phyloP scores from a whole-genome alignment of 2,113 vertebrate genomes.

The Rhea pennata region DNA sequence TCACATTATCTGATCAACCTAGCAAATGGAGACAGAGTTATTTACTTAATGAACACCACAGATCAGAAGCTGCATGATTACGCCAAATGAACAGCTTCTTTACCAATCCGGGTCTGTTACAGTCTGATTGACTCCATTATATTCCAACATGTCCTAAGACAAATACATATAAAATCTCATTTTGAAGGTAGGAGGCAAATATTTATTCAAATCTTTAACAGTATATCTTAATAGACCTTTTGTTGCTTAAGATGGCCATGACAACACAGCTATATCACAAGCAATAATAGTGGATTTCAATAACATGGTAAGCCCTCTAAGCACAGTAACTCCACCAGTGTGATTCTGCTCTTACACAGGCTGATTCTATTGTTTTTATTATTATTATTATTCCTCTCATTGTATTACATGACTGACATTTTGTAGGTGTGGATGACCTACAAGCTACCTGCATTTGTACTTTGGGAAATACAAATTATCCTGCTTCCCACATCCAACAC shows the following conservation, averaged over 20 bases:
- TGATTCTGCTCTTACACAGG: background rate
- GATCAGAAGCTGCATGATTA: background rate
- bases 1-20: background rate
- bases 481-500: background rate
- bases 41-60: background rate
- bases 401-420: background rate
- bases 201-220: background rate
- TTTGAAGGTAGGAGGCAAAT: background rate
- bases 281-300: background rate
- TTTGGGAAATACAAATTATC: background rate
- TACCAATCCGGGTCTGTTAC: background rate
- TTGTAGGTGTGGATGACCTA: accelerated
- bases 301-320: background rate
- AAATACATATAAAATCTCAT: background rate
- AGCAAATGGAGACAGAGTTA: background rate
- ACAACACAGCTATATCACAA: background rate
- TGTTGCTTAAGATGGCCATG: background rate
- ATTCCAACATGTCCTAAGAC: background rate
- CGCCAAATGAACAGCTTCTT: background rate
- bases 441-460: background rate
- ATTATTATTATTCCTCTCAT: background rate
- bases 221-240: background rate
- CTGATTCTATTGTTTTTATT: background rate
- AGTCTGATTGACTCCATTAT: background rate
- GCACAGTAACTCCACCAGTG: background rate